These are phyloP conservation scores for Campopleginae sp. DNA, from an alignment of 2,888 invertebrate genomes.

Conservation along the genomic window DNA sequence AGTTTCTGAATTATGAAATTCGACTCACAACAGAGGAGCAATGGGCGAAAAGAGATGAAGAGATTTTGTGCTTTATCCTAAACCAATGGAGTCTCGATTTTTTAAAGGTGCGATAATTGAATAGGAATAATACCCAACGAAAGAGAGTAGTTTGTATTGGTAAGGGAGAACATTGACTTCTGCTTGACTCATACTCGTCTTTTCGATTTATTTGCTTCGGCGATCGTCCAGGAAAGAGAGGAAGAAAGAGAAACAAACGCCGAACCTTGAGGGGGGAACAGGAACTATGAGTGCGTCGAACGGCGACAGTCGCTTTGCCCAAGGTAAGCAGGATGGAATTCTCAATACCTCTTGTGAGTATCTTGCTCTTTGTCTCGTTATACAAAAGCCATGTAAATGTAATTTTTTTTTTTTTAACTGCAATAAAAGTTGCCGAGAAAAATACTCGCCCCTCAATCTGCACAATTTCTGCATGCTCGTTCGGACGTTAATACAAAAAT, in stretches of 20 bases:
- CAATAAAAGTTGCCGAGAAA: background rate
- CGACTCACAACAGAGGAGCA: slow-evolving; percentile 17
- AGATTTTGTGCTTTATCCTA: slow-evolving; percentile 43
- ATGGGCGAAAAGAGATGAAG: slow-evolving; percentile 13
- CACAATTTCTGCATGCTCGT: background rate
- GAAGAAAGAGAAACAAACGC: slow-evolving; percentile 34
- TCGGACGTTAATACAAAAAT: background rate
- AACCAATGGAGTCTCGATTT: slow-evolving; percentile 20
- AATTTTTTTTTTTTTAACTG: slow-evolving; percentile 8
- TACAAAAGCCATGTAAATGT: slow-evolving; percentile 6
- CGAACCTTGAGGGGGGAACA: slow-evolving; percentile 78
- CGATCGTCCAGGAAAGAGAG: slow-evolving; percentile 25
- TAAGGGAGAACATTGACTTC: slow-evolving; percentile 73
- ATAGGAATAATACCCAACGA: slow-evolving; percentile 36
- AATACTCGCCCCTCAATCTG: background rate
- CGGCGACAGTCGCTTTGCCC: slow-evolving; percentile 66
- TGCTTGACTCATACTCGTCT: slow-evolving; percentile 69
- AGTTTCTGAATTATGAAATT: background rate
- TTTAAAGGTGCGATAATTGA: slow-evolving; percentile 57
- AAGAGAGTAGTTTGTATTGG: slow-evolving; percentile 49
- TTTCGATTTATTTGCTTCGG: slow-evolving; percentile 37
- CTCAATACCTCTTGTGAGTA: slow-evolving; percentile 50
- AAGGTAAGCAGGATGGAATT: slow-evolving; percentile 76
- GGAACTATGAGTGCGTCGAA: slow-evolving; percentile 75
- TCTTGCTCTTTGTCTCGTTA: slow-evolving; percentile 57